These are phyloP conservation scores for Sinocyclocheilus anophthalmus DNA, from an alignment of 2,113 vertebrate species.

Conservation along the genomic window DNA sequence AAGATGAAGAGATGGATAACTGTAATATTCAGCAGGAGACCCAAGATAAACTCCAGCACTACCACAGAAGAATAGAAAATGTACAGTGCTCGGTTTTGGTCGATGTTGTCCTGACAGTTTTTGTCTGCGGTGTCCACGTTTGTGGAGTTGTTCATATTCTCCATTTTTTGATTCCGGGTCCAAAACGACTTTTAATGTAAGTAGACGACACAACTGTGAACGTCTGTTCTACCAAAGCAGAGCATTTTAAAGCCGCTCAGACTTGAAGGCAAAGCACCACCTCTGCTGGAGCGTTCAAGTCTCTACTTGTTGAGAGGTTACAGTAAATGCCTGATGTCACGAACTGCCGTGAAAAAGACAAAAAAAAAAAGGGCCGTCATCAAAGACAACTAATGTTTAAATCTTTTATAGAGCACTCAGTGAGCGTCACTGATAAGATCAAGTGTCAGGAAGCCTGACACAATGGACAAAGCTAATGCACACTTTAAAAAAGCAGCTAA, in stretches of 20 bases:
- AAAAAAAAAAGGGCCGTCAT: background rate
- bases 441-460: background rate
- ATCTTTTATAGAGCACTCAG: background rate
- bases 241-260: slow-evolving; percentile 40
- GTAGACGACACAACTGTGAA: background rate
- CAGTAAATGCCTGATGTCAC: slow-evolving; percentile 37
- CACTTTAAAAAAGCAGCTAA: no score
- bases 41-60: slow-evolving; percentile 79
- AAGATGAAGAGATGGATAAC: slow-evolving; percentile 81
- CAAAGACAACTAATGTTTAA: background rate
- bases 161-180: background rate
- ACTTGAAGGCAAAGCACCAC: slow-evolving; percentile 62
- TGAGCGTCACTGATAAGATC: background rate
- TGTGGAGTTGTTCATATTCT: background rate
- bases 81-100: slow-evolving; percentile 56
- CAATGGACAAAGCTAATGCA: background rate
- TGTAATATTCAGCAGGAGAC: slow-evolving; percentile 75
- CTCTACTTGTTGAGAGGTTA: slow-evolving; percentile 56
- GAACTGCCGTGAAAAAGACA: background rate
- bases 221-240: background rate
- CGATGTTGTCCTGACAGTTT: slow-evolving; percentile 38
- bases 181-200: background rate
- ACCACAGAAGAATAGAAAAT: slow-evolving; percentile 73
- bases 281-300: slow-evolving; percentile 66
- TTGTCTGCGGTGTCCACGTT: background rate